Conservation (phyloP, 2,797 vertebrate genomes). For the Acrossocheilus fasciatus region DNA sequence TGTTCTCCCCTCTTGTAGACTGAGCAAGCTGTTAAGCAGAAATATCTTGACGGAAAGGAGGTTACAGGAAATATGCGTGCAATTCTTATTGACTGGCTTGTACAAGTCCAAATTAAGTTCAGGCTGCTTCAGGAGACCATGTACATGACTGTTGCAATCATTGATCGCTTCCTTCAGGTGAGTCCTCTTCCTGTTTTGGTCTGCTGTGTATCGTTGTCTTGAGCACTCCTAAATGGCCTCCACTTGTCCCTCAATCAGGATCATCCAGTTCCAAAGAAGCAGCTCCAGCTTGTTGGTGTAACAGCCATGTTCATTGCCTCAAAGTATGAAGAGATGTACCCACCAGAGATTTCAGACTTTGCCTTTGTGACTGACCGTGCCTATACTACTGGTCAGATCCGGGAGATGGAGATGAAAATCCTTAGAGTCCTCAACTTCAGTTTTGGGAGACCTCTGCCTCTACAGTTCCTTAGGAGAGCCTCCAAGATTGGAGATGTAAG, state of each 20-base stretch:
- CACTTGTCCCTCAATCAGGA: constrained; percentile 68
- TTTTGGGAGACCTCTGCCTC: constrained; percentile 80
- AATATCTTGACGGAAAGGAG: constrained; percentile 81
- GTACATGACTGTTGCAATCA: constrained; percentile 88
- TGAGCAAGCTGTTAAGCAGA: constrained; percentile 76
- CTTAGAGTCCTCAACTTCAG: constrained; percentile 77
- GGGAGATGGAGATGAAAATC: constrained; percentile 82
- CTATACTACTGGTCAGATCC: constrained; percentile 81
- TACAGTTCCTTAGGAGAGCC: constrained; percentile 82
- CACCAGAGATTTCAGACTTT: constrained; percentile 84
- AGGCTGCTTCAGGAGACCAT: constrained; percentile 86
- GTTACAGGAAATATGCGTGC: constrained; percentile 87
- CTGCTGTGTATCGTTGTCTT: background rate
- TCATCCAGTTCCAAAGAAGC: constrained; percentile 82
- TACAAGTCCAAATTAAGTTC: constrained; percentile 86
- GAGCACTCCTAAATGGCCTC: background rate
- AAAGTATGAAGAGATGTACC: constrained; percentile 87
- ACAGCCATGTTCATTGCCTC: constrained; percentile 84
- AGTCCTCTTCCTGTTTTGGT: background rate
- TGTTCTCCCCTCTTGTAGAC: constrained; percentile 61
- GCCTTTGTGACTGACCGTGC: constrained; percentile 80
- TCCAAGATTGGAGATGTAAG: constrained; percentile 81
- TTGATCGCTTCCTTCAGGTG: constrained; percentile 90
- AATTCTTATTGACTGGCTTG: constrained; percentile 88
- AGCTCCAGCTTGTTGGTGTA: constrained; percentile 85